Percentiles rank a stretch among this genome's conserved stretches.
Evolutionary conservation across 2,113 vertebrate species (phyloP).

Genomic region (Prochilodus magdalenae): DNA sequence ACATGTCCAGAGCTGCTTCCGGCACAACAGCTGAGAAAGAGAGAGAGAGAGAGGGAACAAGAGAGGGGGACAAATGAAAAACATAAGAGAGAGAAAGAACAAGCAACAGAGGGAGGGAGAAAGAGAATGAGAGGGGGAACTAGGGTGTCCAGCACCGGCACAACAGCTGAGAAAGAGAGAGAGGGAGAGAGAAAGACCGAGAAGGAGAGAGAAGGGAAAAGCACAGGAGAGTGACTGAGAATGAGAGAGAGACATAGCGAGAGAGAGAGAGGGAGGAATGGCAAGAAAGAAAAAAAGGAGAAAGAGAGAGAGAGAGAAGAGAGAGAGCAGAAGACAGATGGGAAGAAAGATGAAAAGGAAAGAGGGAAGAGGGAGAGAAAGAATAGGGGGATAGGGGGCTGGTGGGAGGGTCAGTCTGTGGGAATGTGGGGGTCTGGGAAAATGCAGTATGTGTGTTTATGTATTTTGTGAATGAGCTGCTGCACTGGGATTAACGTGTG

Average conservation of each 20-base stretch:
- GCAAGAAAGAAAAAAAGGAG: too few species aligned
- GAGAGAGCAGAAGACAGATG: too few species aligned
- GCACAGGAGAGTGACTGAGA: too few species aligned
- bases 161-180: constrained; percentile 38
- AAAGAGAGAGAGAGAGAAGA: too few species aligned
- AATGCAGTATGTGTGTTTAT: constrained; percentile 41
- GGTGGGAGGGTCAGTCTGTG: constrained; percentile 13
- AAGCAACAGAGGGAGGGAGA: too few species aligned
- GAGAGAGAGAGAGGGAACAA: constrained; percentile 26
- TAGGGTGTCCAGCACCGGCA: background rate
- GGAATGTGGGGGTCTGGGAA: constrained; percentile 49
- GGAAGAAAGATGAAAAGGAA: too few species aligned
- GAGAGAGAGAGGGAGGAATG: too few species aligned
- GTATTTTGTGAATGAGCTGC: constrained; percentile 31
- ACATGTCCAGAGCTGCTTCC: constrained; percentile 26
- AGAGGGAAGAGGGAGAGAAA: background rate
- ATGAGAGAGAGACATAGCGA: too few species aligned
- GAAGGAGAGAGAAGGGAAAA: too few species aligned
- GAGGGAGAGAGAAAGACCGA: background rate
- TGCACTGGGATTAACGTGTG: constrained; percentile 20
- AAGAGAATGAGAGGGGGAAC: too few species aligned
- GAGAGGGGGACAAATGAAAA: too few species aligned
- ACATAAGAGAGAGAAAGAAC: too few species aligned
- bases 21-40: constrained; percentile 40
- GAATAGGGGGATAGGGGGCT: background rate